Evolutionary conservation across 2,888 invertebrate genomes (phyloP).

Genomic region (Eupithecia centaureata): DNA sequence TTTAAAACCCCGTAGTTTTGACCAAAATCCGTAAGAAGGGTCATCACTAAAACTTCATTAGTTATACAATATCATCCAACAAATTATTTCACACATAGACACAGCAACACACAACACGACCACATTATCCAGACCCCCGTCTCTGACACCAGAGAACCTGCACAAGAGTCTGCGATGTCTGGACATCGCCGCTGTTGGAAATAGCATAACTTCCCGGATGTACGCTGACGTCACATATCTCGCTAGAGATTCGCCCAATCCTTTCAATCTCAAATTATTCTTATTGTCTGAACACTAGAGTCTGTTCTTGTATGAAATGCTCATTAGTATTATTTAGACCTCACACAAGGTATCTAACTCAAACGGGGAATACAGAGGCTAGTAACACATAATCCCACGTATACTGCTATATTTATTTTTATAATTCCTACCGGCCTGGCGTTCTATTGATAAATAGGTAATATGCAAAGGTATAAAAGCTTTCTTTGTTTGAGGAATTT

Average conservation of each 20-base stretch:
- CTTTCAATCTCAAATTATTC: conserved; percentile 58
- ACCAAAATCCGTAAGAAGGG: neutral
- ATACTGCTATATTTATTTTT: neutral
- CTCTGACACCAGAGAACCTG: conserved; percentile 18
- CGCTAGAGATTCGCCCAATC: conserved; percentile 65
- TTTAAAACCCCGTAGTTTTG: neutral
- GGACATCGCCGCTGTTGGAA: conserved; percentile 58
- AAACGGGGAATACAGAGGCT: conserved; percentile 3
- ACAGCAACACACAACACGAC: conserved; percentile 38
- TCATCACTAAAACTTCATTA: conserved; percentile 22
- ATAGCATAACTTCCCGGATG: conserved; percentile 81
- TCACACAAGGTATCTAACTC: conserved; percentile 16
- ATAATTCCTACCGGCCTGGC: neutral
- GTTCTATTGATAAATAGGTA: neutral
- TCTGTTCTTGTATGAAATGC: conserved; percentile 45
- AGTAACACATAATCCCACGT: neutral
- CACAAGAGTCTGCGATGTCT: conserved; percentile 38
- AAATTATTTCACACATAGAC: conserved; percentile 35
- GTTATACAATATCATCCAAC: conserved; percentile 25
- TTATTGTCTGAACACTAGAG: conserved; percentile 53
- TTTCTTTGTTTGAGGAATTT: neutral
- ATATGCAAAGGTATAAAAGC: neutral
- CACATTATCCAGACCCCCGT: conserved; percentile 44
- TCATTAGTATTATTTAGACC: conserved; percentile 29
- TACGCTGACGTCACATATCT: conserved; percentile 75